These are phyloP conservation scores for Bombus fervidus DNA, from an alignment of 1,140 invertebrate species.

Conservation along the genomic window DNA sequence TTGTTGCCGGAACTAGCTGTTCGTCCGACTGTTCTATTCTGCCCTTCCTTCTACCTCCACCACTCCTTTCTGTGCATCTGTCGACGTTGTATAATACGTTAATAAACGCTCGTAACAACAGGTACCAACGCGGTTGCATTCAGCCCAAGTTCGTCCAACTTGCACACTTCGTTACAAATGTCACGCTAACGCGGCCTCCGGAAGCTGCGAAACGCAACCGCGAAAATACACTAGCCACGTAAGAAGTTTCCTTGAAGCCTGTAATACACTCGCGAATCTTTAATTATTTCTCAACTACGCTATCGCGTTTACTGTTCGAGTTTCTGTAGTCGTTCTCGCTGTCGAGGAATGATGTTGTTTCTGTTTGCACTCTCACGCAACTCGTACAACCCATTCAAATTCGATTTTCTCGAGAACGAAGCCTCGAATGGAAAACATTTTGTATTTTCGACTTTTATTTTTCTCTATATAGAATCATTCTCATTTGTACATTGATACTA, in stretches of 20 bases:
- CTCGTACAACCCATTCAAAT: no score
- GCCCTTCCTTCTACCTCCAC: accelerated
- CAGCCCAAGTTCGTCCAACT: constrained; percentile 20
- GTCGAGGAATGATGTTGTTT: no score
- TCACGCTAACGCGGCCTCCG: constrained; percentile 27
- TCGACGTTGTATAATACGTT: constrained; percentile 48
- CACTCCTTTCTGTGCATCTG: constrained; percentile 13
- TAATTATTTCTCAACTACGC: constrained; percentile 31
- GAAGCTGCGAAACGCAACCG: constrained; percentile 33
- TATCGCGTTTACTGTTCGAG: not conserved
- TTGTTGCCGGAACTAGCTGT: constrained; percentile 30
- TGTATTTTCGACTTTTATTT: no score
- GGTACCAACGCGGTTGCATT: constrained; percentile 25
- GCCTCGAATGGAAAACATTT: no score
- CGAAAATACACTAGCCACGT: not conserved
- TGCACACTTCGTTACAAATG: constrained; percentile 45
- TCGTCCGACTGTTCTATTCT: constrained; percentile 33
- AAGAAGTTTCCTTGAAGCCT: not conserved
- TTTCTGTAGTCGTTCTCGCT: no score
- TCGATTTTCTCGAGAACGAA: no score
- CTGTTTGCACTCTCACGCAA: no score
- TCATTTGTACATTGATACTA: no score
- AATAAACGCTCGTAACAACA: constrained; percentile 45
- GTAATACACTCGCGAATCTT: constrained; percentile 28
- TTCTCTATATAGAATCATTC: no score